These are phyloP conservation scores for Ciconia nigra DNA, from an alignment of 2,797 vertebrate species.

Conservation along the genomic window DNA sequence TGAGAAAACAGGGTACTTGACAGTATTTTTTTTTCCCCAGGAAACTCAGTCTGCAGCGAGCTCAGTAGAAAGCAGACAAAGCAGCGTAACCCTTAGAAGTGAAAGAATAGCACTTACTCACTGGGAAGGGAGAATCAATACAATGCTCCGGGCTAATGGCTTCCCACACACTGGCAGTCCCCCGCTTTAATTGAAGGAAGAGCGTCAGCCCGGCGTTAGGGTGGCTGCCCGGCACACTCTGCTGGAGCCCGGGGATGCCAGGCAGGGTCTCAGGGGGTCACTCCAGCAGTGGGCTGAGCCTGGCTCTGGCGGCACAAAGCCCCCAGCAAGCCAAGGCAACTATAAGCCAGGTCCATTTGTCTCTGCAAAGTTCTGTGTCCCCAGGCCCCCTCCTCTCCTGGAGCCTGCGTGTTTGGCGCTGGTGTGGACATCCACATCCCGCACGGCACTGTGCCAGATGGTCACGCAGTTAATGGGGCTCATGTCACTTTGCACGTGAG, in stretches of 20 bases:
- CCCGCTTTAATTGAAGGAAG: not conserved
- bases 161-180: not conserved
- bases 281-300: not conserved
- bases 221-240: not conserved
- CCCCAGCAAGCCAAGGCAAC: not conserved
- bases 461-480: not conserved
- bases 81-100: not conserved
- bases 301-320: not conserved
- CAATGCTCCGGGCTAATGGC: not conserved
- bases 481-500: accelerated
- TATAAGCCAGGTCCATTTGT: not conserved
- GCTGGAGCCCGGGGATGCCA: not conserved
- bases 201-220: not conserved
- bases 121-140: not conserved
- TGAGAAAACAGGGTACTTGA: not conserved
- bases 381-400: not conserved
- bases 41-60: not conserved
- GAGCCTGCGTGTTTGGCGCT: not conserved
- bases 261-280: not conserved
- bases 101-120: not conserved
- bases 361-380: not conserved
- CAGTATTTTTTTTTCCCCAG: not conserved
- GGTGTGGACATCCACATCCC: not conserved
- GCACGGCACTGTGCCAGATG: accelerated
- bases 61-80: not conserved